Base-by-base conservation (phyloP, 2,888 invertebrate genomes). In the Eupsilia transversa region DNA sequence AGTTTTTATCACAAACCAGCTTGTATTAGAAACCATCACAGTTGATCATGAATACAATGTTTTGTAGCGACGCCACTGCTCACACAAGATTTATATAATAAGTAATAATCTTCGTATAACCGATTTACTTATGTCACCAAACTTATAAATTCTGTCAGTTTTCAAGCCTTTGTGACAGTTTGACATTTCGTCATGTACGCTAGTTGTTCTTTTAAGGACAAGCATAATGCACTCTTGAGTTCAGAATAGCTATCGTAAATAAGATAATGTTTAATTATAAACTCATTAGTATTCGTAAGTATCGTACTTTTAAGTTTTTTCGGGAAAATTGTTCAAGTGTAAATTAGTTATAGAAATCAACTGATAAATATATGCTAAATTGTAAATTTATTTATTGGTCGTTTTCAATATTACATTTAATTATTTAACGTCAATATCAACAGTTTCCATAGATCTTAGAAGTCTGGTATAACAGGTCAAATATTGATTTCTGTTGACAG, bases 201-300 rank as follows among this genome's bases (percentile, higher is more conserved):
- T 77, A 35, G 30, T n/a, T 78, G 35, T 49, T 46, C 23, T 60
- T 78, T 35, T 59, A 35, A 38, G 27, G 59, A n/a, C 35, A n/a
- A 30, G 27, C 35, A 17, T 68, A 61, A 41, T 27, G 27, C 57
- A 64, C 43, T 52, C n/a, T 54, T 74, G 38, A 33, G 56, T 67
- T 59, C 23, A 66, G 33, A 57, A 59, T 57, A 63, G 60, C 27
- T 66, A 60, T 79, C 72, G 35, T 68, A 35, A 60, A 68, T 83
- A 83, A 72, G 74, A 65, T 81, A 69, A 83, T 77, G 35, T 77
- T 77, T 84, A 79, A 76, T 70, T 69, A 79, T 72, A 77, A 80
- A 84, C 81, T 83, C 76, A 84, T 79, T 84, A 83, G 84, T 70
- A 54, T 73, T 80, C 12, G 68, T 84, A 83, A 81, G 82, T 75